Percentiles rank a stretch among this genome's conserved stretches.
Evolutionary conservation across 92 coral and sea anemone genomes (phyloP).

Genomic region (Meandrina meandrites): DNA sequence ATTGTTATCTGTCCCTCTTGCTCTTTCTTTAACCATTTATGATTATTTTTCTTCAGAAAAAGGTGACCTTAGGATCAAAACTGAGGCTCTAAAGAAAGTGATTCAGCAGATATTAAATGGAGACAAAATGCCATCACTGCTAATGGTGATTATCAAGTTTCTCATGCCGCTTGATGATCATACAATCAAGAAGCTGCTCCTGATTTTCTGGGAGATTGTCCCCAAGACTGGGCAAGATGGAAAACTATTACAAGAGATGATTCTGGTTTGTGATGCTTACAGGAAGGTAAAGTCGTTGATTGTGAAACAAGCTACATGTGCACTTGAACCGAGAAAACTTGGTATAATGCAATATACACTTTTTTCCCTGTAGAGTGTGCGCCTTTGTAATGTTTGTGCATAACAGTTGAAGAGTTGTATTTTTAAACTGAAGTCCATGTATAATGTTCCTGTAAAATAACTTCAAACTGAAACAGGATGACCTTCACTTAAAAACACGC

Average conservation of each 20-base stretch:
- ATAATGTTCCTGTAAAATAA: no score
- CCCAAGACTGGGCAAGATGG: slow-evolving; percentile 99
- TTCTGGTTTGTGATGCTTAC: slow-evolving; percentile 98
- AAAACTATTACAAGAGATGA: slow-evolving; percentile 96
- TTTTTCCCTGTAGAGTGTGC: no score
- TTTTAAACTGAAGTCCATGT: no score
- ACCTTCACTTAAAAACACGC: no score
- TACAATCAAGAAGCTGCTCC: slow-evolving; percentile 91
- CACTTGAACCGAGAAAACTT: no score
- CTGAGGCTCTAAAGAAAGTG: slow-evolving; percentile 90
- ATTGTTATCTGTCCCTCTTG: neutral
- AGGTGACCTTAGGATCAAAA: slow-evolving; percentile 87
- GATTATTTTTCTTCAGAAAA: slow-evolving; percentile 66
- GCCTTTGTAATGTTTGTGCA: no score
- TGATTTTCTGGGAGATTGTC: slow-evolving; percentile 98
- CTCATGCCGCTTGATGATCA: slow-evolving; percentile 97
- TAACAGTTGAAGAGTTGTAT: no score
- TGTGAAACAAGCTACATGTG: neutral
- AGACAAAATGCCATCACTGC: slow-evolving; percentile 93
- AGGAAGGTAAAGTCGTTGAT: slow-evolving; percentile 79
- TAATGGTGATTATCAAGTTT: slow-evolving; percentile 95
- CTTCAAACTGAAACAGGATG: no score
- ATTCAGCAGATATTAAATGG: slow-evolving; percentile 95
- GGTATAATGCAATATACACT: no score
- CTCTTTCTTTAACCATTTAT: neutral